A percentile compares a stretch with the other conserved stretches of the same genome.
These are phyloP conservation scores for Drosophila malerkotliana DNA, from an alignment of 1,140 invertebrate genomes.

Conservation along the genomic window DNA sequence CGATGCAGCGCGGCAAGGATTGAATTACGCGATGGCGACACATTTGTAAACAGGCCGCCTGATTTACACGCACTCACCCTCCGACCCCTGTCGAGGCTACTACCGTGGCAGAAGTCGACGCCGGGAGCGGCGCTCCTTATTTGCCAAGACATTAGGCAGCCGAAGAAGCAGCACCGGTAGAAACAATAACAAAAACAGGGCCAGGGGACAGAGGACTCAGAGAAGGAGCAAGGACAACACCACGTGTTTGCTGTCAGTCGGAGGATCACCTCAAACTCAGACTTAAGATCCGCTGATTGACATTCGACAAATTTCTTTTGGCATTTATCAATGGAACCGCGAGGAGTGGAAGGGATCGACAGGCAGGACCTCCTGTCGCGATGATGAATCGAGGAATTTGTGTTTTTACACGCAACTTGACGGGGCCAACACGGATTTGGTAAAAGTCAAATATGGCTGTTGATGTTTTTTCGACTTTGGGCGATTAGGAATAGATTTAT, in stretches of 20 bases:
- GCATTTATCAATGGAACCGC: constrained; percentile 75
- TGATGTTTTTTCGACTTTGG: constrained; percentile 22
- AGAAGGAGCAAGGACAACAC: constrained; percentile 31
- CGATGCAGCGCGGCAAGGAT: constrained; percentile 58
- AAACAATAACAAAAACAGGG: constrained; percentile 57
- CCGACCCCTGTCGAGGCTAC: constrained; percentile 13
- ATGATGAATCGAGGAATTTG: constrained; percentile 69
- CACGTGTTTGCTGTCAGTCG: constrained; percentile 69
- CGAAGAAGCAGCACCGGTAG: constrained; percentile 14
- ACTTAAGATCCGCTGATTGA: constrained; percentile 60
- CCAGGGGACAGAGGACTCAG: constrained; percentile 12
- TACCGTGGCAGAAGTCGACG: constrained; percentile 60
- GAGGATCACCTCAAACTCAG: constrained; percentile 39
- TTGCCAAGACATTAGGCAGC: constrained; percentile 69
- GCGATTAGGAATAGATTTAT: constrained; percentile 46
- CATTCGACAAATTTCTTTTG: constrained; percentile 75
- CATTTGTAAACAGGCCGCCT: constrained; percentile 75
- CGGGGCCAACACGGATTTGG: constrained; percentile 42
- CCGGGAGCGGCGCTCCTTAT: constrained; percentile 65
- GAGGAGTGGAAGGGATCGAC: constrained; percentile 15
- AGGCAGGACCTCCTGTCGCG: constrained; percentile 24
- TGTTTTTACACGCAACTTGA: constrained; percentile 75
- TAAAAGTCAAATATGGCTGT: constrained; percentile 25
- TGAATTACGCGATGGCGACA: constrained; percentile 77
- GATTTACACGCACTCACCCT: constrained; percentile 55